phyloP scores from a whole-genome alignment of 2,113 vertebrate genomes.

The Ginglymostoma cirratum region DNA sequence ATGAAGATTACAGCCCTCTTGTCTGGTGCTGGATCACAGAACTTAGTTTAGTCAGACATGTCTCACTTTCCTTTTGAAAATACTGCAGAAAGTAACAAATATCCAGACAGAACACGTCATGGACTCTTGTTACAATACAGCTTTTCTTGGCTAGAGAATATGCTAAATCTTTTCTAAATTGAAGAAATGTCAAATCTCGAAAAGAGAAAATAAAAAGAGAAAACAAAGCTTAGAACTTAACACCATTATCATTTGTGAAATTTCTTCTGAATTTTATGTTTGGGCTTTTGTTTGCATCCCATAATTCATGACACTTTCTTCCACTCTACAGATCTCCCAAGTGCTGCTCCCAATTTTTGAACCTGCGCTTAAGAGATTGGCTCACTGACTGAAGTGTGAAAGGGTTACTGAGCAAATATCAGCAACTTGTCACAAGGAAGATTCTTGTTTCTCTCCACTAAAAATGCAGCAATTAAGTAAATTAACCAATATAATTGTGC shows the following conservation, averaged over 20 bases:
- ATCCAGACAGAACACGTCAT: constrained; percentile 32
- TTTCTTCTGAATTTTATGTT: background rate
- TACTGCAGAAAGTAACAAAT: constrained; percentile 32
- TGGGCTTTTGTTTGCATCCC: background rate
- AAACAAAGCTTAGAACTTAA: background rate
- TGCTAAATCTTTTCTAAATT: background rate
- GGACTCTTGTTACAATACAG: constrained; percentile 11
- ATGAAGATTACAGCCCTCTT: constrained; percentile 33
- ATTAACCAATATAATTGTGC: background rate
- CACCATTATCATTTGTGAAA: background rate
- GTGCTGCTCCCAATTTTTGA: background rate
- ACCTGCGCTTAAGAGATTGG: too few relatives aligned
- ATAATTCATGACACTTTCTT: background rate
- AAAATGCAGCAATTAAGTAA: background rate
- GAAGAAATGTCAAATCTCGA: background rate
- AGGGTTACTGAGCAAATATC: background rate
- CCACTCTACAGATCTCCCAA: background rate
- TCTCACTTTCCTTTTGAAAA: constrained; percentile 29
- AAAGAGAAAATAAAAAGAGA: background rate
- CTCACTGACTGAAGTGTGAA: background rate
- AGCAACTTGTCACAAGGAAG: background rate
- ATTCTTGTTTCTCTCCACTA: background rate
- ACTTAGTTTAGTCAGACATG: background rate
- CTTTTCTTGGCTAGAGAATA: constrained; percentile 26
- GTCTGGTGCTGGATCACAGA: constrained; percentile 30